Conservation (phyloP, 2,113 vertebrate species). For the Microcebus tavaratra region DNA sequence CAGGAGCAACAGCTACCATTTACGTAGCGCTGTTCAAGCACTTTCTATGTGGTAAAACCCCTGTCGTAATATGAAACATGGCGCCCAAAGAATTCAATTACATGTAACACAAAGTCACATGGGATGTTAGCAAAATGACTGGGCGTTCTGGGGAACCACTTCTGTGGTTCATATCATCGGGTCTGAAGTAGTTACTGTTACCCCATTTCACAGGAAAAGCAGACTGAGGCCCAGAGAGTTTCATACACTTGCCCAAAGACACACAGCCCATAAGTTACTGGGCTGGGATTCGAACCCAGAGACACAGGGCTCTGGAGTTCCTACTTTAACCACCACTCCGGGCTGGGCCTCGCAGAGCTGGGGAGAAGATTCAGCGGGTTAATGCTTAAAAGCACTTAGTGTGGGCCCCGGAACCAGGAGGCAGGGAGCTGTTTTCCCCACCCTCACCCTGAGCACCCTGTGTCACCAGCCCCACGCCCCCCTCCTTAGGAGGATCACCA, state of each 20-base stretch:
- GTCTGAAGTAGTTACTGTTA: background rate
- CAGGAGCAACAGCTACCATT: background rate
- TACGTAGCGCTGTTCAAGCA: background rate
- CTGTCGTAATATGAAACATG: background rate
- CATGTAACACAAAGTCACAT: background rate
- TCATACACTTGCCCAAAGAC: background rate
- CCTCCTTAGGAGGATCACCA: background rate
- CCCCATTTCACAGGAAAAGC: background rate
- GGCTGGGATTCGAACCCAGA: background rate
- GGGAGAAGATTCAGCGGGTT: no score
- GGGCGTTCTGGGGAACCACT: no score
- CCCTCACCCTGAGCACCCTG: background rate
- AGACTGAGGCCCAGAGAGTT: background rate
- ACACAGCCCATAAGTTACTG: background rate
- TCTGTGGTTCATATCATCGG: accelerated
- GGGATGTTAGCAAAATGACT: background rate
- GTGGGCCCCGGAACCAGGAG: background rate
- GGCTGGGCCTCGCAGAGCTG: background rate
- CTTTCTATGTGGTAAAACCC: background rate
- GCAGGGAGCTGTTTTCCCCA: no score
- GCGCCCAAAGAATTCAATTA: background rate
- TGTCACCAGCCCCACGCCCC: background rate
- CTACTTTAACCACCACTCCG: background rate
- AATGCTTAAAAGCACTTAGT: background rate
- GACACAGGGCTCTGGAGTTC: background rate